Base-by-base conservation (phyloP, 2,113 vertebrate genomes). In the Hystrix cristata region DNA sequence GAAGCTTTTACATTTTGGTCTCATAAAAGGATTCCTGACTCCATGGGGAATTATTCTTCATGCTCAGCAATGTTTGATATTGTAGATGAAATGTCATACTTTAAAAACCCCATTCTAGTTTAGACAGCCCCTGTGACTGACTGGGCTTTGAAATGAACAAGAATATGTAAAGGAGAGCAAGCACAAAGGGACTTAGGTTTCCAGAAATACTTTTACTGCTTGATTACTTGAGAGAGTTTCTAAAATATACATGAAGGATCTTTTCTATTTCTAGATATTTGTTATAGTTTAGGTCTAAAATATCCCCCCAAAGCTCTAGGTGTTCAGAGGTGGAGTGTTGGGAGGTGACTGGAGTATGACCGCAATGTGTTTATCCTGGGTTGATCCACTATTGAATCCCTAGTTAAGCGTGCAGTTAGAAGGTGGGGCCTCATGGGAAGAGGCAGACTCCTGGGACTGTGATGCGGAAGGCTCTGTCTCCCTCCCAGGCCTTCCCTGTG, bases 51-150 rank as follows among this genome's bases (percentile, higher is more conserved):
- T 95, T 93, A 55, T 90, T 96, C 82, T 96, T 96, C 74, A 95
- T 21, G 31, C 53, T 97, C 90, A 92, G 81, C 90, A 84, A 86
- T 97, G 84, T 97, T 97, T 92, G 94, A 97, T 96, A 95, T 78
- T 91, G 59, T 92, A 96, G 95, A 88, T 95, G 92, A 97, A 97
- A 97, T 97, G 38, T 86, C 87, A 88, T 46, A 82, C 76, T 62
- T 96, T 81, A 72, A 85, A 96, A 95, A 92, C 51, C 11, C 25
- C 43, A 88, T 95, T 94, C 57, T 48, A 91, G 88, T 23, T 86
- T 93, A 79, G 72, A 5, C 69, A 80, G n/a, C 51, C 71, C 86
- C 67, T 93, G 55, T 82, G 79, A 82, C 43, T 71, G 69, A 57
- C 60, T 59, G 23, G 57, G 55, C 60, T 98, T 98, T 95, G 65